A percentile compares a stretch with the other conserved stretches of the same genome.
Evolutionary conservation across 2,888 invertebrate genomes (phyloP).

Genomic region (Sminthurinus aureus): DNA sequence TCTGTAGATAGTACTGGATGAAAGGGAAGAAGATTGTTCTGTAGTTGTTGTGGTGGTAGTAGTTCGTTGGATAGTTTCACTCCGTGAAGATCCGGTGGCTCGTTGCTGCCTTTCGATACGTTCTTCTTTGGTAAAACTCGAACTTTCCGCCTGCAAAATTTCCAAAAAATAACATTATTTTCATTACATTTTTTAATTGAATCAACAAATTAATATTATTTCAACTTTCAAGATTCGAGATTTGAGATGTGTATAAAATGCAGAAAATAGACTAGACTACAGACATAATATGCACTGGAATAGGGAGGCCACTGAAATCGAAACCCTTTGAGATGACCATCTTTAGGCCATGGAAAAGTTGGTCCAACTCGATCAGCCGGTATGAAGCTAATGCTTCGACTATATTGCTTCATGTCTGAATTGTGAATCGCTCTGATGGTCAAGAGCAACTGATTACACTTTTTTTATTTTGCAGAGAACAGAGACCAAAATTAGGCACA

Average conservation of each 20-base stretch:
- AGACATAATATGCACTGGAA: slow-evolving; percentile 15
- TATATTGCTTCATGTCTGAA: slow-evolving; percentile 26
- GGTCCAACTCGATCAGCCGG: slow-evolving; percentile 56
- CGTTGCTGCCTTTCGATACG: slow-evolving; percentile 47
- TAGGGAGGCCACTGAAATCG: slow-evolving; percentile 59
- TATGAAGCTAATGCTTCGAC: slow-evolving; percentile 52
- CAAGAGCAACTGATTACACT: slow-evolving; percentile 30
- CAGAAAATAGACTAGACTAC: not conserved
- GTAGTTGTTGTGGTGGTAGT: slow-evolving; percentile 41
- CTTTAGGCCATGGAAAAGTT: slow-evolving; percentile 56
- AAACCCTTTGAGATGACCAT: slow-evolving; percentile 56
- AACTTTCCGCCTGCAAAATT: slow-evolving; percentile 62
- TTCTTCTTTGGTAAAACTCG: slow-evolving; percentile 58
- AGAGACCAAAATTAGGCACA: not conserved
- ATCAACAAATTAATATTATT: too few relatives aligned
- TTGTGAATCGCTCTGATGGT: slow-evolving; percentile 33
- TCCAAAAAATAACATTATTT: not conserved
- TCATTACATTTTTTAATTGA: too few relatives aligned
- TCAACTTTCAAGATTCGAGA: too few relatives aligned
- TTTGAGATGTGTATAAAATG: slow-evolving; percentile 5
- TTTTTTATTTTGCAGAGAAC: not conserved
- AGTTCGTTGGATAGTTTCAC: slow-evolving; percentile 22
- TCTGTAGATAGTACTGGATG: slow-evolving; percentile 63
- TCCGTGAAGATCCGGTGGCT: slow-evolving; percentile 47
- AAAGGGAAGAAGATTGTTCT: slow-evolving; percentile 32